These are phyloP conservation scores for Drosophila peninsularis DNA, from an alignment of 2,888 invertebrate genomes.

Conservation along the genomic window DNA sequence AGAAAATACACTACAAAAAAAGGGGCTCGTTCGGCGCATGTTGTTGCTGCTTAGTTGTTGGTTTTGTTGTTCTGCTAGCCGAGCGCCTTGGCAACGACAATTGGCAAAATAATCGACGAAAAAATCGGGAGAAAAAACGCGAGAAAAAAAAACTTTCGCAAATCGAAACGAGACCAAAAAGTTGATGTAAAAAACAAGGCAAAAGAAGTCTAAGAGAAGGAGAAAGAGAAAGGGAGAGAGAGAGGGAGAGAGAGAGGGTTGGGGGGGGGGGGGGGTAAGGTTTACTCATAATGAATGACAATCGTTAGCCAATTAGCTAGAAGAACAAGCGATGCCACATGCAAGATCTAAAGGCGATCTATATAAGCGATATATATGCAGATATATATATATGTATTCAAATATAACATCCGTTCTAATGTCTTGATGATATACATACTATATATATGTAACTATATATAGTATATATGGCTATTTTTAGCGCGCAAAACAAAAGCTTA, in stretches of 20 bases:
- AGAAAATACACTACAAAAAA: conserved; percentile 32
- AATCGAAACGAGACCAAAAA: background rate
- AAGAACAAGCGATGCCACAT: conserved; percentile 2
- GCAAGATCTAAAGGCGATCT: conserved; percentile 2
- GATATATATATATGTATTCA: conserved; percentile 1
- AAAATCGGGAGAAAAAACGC: conserved; percentile 19
- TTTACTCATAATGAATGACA: conserved; percentile 55
- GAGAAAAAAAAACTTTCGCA: conserved; percentile 2
- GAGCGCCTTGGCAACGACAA: conserved; percentile 49
- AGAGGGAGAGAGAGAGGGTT: background rate
- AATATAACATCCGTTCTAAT: background rate
- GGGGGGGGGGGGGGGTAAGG: background rate
- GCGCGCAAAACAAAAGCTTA: background rate
- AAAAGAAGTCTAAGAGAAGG: background rate
- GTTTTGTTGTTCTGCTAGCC: background rate
- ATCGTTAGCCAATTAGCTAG: conserved; percentile 50
- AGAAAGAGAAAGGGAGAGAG: background rate
- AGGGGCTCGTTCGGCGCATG: conserved; percentile 61
- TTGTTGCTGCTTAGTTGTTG: conserved; percentile 8
- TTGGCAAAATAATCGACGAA: conserved; percentile 7
- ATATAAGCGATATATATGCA: background rate
- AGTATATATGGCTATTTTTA: background rate
- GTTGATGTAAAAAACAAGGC: conserved; percentile 36
- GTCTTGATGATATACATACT: background rate
- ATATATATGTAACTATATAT: background rate